Evolutionary conservation across 2,797 vertebrate species (phyloP), one percentile per base, ranked within the genome.

Genomic region (Salarias fasciatus): DNA sequence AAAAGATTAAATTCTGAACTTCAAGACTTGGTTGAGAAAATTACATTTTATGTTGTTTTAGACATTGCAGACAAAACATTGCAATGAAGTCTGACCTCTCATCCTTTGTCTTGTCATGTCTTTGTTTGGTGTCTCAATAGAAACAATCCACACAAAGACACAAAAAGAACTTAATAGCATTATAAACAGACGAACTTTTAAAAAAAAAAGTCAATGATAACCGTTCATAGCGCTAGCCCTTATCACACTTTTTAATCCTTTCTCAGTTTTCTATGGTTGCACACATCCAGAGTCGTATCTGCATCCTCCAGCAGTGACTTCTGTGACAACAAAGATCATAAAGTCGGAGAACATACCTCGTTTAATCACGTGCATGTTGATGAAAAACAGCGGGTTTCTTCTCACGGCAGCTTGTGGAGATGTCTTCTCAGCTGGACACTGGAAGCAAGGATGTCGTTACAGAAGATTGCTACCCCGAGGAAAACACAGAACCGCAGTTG

Each of bases 291-390:
- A 3, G 18, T n/a, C n/a, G n/a, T 0, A 6, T 31, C 24, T 14
- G 4, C 15, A 9, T 54, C 40, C 50, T 11, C 15, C 5, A 3
- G 14, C 30, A 47, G 4, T 1, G 7, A 9, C 7, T 2, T 14
- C 40, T 53, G 5, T 38, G 1, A 50, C 12, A 55, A 8, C 0
- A 11, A 11, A 8, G 28, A 18, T 10, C 9, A 8, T 2, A 14
- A 75, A 53, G 0, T 31, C 5, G 30, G 2, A 8, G 2, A 43
- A 78, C 80, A 53, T 91, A 97, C 96, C 96, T 91, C 96, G 81
- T 82, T 97, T 98, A 28, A 97, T 91, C 50, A 98, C 96, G 69
- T 96, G 94, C 96, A 97, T 98, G 67, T 79, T 84, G 62, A n/a
- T 62, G 46, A 18, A 41, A 14, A 47, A 42, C 37, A 6, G 62